Conservation (phyloP, 2,113 vertebrate genomes). For the Campylomormyrus numenius region DNA sequence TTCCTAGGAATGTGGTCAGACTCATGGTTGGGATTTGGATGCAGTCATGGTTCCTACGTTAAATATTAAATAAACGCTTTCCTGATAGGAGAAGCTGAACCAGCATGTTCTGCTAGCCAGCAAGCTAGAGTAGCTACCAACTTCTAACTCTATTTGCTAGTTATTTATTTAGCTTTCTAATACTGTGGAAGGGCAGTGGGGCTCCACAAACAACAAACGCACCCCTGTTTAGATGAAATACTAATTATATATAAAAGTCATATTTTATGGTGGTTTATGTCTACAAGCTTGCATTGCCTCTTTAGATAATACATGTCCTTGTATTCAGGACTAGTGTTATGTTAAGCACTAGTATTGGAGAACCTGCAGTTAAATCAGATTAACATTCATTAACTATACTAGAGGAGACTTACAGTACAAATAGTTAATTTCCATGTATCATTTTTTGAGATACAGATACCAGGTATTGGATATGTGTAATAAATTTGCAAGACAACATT, state of each 20-base stretch:
- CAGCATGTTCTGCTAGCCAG: neutral
- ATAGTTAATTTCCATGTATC: neutral
- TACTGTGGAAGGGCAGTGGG: neutral
- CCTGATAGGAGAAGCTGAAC: neutral
- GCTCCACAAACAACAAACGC: neutral
- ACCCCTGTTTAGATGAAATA: neutral
- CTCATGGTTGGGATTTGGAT: neutral
- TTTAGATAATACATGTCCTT: neutral
- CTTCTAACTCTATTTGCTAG: neutral
- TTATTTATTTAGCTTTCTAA: neutral
- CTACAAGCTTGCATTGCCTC: neutral
- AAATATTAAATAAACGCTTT: neutral
- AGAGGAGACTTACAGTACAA: neutral
- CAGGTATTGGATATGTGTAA: neutral
- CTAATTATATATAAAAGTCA: neutral
- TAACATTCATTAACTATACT: neutral
- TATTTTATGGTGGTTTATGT: neutral
- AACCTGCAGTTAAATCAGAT: too few species aligned
- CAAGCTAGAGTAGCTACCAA: neutral
- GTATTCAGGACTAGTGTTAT: neutral
- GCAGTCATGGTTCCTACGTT: neutral
- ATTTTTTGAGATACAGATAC: neutral
- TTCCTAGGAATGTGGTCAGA: neutral
- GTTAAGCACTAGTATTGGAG: neutral
- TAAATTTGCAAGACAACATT: neutral